Evolutionary conservation across 2,113 vertebrate species (phyloP), one percentile per base, ranked within the genome.

Genomic region (Chlorodrepanis virens): DNA sequence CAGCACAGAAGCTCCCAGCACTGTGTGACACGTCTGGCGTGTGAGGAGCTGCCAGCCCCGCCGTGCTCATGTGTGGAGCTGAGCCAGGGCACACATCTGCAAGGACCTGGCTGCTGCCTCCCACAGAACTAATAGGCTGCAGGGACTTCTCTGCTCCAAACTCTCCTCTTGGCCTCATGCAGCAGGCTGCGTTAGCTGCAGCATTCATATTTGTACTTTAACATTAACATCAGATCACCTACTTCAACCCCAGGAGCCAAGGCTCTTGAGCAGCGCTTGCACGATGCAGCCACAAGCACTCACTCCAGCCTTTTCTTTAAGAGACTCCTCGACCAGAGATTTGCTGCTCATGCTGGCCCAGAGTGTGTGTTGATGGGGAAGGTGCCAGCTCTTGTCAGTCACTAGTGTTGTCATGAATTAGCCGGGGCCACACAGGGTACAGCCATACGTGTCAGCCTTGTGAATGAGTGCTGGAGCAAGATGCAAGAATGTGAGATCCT

Each of bases 361-460:
- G 83, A 80, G 91, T 7, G 72, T 76, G 81, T 76, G 92, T 39
- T 31, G 95, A 70, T 63, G 92, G 94, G 94, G 96, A 96, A 88
- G 82, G 90, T 92, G 90, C 88, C 96, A 96, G 90, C 94, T 94
- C 93, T 93, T 88, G 94, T 93, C 94, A 94, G 85, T 94, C 94
- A 92, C 69, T 29, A 4, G 76, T 93, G 94, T 93, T 96, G 96
- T 96, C 90, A 75, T 54, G 93, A 94, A 92, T 94, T 97, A 95
- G 80, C 94, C 82, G 85, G 79, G 90, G 88, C 87, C 79, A 53
- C 69, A 40, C 89, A 77, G 83, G 70, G 78, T 85, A 79, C 78
- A 94, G 79, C 82, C 89, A 50, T 65, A 93, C 20, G 31, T 95
- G 95, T 93, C 91, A 96, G 95, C 87, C 95, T 47, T 94, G 92